phyloP scores from a whole-genome alignment of 2,113 vertebrate genomes.

The Stigmatopora nigra region DNA sequence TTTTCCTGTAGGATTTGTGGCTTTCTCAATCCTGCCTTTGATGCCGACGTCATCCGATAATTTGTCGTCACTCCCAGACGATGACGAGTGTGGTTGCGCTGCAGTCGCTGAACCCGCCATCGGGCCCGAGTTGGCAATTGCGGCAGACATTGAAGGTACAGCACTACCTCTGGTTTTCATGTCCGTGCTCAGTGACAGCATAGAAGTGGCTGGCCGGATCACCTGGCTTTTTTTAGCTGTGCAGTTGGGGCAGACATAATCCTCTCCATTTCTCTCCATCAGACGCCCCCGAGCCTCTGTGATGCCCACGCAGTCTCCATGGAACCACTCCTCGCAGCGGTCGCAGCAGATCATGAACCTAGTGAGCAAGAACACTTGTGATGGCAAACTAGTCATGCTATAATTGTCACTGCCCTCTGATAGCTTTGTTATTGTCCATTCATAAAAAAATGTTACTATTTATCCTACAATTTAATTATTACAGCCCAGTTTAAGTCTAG shows the following conservation, averaged over 20 bases:
- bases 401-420: neutral
- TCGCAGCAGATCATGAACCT: conserved; percentile 99
- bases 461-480: neutral
- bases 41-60: conserved; percentile 83
- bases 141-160: neutral
- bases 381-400: neutral
- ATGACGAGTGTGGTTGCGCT: conserved; percentile 21
- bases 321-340: conserved; percentile 98
- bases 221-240: conserved; percentile 79
- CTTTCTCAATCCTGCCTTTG: conserved; percentile 97
- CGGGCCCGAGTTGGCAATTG: conserved; percentile 18
- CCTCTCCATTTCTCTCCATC: conserved; percentile 91
- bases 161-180: conserved; percentile 47
- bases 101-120: conserved; percentile 6
- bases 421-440: neutral
- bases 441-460: neutral
- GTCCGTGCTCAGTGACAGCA: conserved; percentile 58
- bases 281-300: conserved; percentile 91
- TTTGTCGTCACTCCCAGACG: conserved; percentile 68
- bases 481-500: neutral
- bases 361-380: conserved; percentile 17
- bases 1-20: conserved; percentile 91
- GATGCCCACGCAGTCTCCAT: conserved; percentile 95
- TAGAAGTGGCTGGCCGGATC: conserved; percentile 46
- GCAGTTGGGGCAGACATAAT: conserved; percentile 97